Evolutionary conservation across 2,888 invertebrate species (phyloP).

Genomic region (Hydroisotoma schaefferi): DNA sequence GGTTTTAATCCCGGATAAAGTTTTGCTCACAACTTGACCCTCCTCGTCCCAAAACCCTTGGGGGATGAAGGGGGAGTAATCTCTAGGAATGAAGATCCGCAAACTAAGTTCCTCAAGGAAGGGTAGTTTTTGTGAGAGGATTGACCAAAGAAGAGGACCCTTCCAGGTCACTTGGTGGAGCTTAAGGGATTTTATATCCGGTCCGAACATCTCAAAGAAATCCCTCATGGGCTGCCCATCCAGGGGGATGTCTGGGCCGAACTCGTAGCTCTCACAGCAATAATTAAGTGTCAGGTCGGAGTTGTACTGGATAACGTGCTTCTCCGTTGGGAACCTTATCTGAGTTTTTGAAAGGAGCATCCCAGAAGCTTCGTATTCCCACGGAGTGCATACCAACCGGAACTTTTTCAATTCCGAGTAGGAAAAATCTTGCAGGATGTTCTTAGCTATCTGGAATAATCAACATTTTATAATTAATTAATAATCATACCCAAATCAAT

Average conservation of each 20-base stretch:
- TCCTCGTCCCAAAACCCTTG: constrained; percentile 14
- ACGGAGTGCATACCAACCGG: constrained; percentile 27
- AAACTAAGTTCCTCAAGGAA: constrained; percentile 33
- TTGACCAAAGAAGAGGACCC: constrained; percentile 20
- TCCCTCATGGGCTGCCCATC: constrained; percentile 6
- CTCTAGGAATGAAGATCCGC: constrained; percentile 29
- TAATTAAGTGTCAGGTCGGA: constrained; percentile 18
- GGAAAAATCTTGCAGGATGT: constrained; percentile 24
- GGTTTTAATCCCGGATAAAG: constrained; percentile 9
- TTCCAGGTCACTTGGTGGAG: constrained; percentile 33
- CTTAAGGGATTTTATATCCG: constrained; percentile 29
- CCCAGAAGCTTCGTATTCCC: constrained; percentile 34
- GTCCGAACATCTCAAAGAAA: constrained; percentile 24
- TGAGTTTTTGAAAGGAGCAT: constrained; percentile 25
- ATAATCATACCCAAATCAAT: no score
- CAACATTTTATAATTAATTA: neutral
- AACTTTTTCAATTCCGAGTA: constrained; percentile 29
- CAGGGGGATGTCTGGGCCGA: constrained; percentile 23
- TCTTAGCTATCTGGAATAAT: constrained; percentile 24
- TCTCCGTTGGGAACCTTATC: constrained; percentile 21
- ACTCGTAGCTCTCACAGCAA: constrained; percentile 35
- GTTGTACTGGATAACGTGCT: constrained; percentile 17
- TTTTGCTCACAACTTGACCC: neutral
- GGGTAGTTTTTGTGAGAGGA: constrained; percentile 21
- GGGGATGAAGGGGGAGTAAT: neutral